Base-by-base conservation (phyloP, 1,140 invertebrate genomes). In the Hermetia illucens region DNA sequence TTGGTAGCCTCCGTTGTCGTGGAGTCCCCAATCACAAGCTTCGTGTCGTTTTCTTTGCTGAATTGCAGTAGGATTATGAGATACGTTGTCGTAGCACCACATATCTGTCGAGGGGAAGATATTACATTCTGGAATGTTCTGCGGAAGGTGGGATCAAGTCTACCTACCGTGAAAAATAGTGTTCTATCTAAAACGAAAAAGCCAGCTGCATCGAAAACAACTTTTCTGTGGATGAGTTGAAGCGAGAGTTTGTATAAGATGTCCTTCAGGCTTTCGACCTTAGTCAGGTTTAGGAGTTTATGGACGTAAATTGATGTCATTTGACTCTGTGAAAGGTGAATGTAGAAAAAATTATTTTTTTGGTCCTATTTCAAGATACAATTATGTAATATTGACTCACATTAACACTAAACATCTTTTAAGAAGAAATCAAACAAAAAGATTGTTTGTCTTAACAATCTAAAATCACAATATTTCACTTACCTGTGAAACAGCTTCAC, bases 211-310 rank as follows among this genome's bases (percentile, higher is more conserved):
- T 53, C 58, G 17, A 59, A 59, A 17, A 52, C 53, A 5, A 59
- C 58, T 45, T 59, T 59, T 29, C 57, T 24, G 21, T 59, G 56
- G 44, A 59, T 43, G 19, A 59, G 5, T 9, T 59, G 56, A 48
- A 59, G 52, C 8, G 56, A 59, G 33, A 59, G 58, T 20, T 59
- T 52, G 25, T 57, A 50, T 6, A 59, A n/a, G n/a, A 57, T 59
- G 6, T 55, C 52, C 12, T 52, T 51, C 10, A 59, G 48, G 22
- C 57, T 51, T 1, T 43, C 35, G 30, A 43, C 50, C 29, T 55
- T 59, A 0, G 56, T 52, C 31, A 52, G 54, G 36, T 59, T 59
- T 22, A 59, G 36, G 21, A 59, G 47, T 0, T 47, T 47, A 34
- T 59, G 56, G 5, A 59, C 54, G 38, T 54, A 58, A 3, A 48